A percentile compares a stretch with the other conserved stretches of the same genome.
These are phyloP conservation scores for Rhinichthys klamathensis DNA, from an alignment of 2,113 vertebrate genomes.

Conservation along the genomic window DNA sequence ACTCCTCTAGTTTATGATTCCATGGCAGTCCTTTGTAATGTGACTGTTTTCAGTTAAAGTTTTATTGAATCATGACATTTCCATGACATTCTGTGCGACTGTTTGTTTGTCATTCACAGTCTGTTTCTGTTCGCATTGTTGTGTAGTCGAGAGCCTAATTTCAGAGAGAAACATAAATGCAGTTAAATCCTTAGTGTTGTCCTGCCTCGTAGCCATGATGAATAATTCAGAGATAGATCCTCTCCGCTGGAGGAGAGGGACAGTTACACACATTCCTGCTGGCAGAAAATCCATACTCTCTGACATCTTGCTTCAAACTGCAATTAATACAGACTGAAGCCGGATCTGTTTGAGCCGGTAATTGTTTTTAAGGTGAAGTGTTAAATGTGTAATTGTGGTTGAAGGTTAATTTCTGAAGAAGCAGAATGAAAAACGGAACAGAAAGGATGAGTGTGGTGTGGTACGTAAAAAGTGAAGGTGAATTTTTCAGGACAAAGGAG, in stretches of 20 bases:
- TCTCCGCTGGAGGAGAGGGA: conserved; percentile 69
- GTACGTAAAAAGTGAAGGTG: conserved; percentile 20
- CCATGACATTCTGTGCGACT: background rate
- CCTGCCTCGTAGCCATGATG: conserved; percentile 75
- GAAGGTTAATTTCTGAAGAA: conserved; percentile 61
- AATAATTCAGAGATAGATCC: conserved; percentile 78
- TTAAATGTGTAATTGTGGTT: conserved; percentile 67
- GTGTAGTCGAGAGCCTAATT: conserved; percentile 58
- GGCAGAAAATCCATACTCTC: conserved; percentile 81
- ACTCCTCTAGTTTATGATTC: conserved; percentile 3
- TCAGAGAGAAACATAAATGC: conserved; percentile 77
- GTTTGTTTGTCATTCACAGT: conserved; percentile 13
- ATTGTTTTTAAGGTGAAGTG: conserved; percentile 70
- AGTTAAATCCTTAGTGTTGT: conserved; percentile 74
- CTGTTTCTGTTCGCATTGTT: conserved; percentile 18
- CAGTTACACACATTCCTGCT: conserved; percentile 70
- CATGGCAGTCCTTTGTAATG: conserved; percentile 1
- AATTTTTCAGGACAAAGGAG: background rate
- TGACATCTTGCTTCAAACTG: conserved; percentile 78
- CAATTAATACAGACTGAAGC: conserved; percentile 75
- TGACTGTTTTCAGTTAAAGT: background rate
- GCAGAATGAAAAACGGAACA: conserved; percentile 48
- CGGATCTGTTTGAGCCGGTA: conserved; percentile 71
- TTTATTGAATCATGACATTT: conserved; percentile 15
- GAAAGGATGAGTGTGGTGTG: conserved; percentile 9